Base-by-base conservation (phyloP, 2,888 invertebrate species). In the Brachypterus glaber region DNA sequence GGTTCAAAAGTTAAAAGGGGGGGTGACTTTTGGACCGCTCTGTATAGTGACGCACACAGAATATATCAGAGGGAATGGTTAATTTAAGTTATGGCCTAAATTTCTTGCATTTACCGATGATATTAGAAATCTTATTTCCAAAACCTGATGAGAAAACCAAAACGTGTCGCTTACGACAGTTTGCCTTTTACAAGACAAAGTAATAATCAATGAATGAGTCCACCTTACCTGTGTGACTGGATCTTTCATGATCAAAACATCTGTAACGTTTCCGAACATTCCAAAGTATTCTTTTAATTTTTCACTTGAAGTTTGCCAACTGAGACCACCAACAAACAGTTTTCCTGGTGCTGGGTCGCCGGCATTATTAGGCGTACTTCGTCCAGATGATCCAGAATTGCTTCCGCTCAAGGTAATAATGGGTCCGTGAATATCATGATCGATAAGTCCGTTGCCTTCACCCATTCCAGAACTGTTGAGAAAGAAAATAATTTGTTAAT, bases 201-300 rank as follows among this genome's bases (percentile, higher is more conserved):
- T n/a, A n/a, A n/a, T n/a, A n/a, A n/a, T n/a, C n/a, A n/a, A n/a
- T n/a, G n/a, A 27, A 27, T 9, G 12, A 11, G 12, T 27, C 14
- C 8, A 32, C 25, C 68, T 69, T 70, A 90, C 90, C 85, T 89
- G 89, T 48, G 90, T 90, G 25, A 89, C 83, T 1, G 90, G 90
- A 66, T 91, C 90, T 71, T 90, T 90, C 90, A 91, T 90, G 57
- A 91, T 90, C 45, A 90, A 77, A 39, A 91, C 90, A 63, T 91
- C 90, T 18, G 88, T 85, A 49, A 91, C 89, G 3, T 83, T 81
- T 40, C 91, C 91, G 56, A 89, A 91, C 82, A 89, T 87, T 39
- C 86, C 84, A 54, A 91, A 91, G 67, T 91, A 91, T 57, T 90
- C 89, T 54, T 86, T 72, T n/a, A 91, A 76, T 65, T 89, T 91